phyloP scores from a whole-genome alignment of 2,888 invertebrate genomes.

The Drosophila mimica region DNA sequence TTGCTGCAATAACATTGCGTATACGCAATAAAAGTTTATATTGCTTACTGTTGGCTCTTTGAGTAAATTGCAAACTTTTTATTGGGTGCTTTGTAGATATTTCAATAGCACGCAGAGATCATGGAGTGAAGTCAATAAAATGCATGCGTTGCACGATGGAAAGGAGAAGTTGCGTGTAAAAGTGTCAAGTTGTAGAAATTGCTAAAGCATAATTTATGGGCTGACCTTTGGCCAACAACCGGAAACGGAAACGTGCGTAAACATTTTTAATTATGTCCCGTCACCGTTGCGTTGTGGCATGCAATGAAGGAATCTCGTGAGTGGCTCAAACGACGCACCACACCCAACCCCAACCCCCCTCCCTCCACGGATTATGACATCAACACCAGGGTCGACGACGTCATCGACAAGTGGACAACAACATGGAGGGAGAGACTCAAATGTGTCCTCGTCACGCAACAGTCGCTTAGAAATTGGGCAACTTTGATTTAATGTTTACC shows the following conservation, averaged over 20 bases:
- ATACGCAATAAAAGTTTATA: conserved; percentile 30
- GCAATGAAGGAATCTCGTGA: conserved; percentile 3
- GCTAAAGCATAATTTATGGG: conserved; percentile 48
- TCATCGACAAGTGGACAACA: conserved; percentile 48
- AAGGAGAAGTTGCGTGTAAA: conserved; percentile 27
- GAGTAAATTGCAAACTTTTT: background rate
- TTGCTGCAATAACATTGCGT: conserved; percentile 31
- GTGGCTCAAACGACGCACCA: background rate
- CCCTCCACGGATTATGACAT: conserved; percentile 62
- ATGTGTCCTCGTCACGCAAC: conserved; percentile 66
- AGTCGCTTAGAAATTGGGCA: conserved; percentile 33
- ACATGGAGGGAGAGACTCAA: conserved; percentile 21
- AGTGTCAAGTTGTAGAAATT: conserved; percentile 63
- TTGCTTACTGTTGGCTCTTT: background rate
- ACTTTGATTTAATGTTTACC: conserved; percentile 51
- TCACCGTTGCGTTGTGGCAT: conserved; percentile 11
- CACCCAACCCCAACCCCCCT: background rate
- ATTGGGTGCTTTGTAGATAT: background rate
- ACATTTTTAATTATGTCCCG: conserved; percentile 68
- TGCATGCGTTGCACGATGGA: background rate
- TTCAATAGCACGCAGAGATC: background rate
- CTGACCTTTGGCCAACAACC: conserved; percentile 47
- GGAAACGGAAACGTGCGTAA: conserved; percentile 72
- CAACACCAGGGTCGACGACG: conserved; percentile 52
- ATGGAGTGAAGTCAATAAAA: background rate